A percentile compares a stretch with the other conserved stretches of the same genome.
These are phyloP conservation scores for Daboia siamensis DNA, from an alignment of 2,113 vertebrate species.

Conservation along the genomic window DNA sequence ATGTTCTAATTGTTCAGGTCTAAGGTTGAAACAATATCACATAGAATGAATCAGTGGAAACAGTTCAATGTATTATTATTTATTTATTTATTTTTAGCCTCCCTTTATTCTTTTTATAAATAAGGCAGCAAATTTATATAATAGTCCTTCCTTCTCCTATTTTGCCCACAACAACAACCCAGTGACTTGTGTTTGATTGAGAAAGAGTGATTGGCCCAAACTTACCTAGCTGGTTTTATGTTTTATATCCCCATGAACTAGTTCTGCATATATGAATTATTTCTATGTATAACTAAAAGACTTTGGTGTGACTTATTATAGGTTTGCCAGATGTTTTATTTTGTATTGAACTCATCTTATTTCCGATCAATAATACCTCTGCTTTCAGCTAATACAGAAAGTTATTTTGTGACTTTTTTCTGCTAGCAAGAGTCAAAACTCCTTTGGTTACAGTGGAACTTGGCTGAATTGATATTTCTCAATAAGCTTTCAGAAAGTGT, in stretches of 20 bases:
- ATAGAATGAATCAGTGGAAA: neutral
- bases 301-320: neutral
- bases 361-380: neutral
- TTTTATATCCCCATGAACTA: neutral
- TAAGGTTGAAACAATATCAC: neutral
- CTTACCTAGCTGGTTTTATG: neutral
- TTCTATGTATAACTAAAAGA: neutral
- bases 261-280: neutral
- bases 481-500: neutral
- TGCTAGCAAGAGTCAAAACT: neutral
- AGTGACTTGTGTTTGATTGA: neutral
- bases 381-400: neutral
- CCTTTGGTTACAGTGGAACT: neutral
- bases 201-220: neutral
- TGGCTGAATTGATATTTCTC: neutral
- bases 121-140: neutral
- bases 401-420: neutral
- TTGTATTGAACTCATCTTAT: neutral
- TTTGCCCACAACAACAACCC: neutral
- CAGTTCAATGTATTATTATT: neutral
- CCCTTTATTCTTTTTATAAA: neutral
- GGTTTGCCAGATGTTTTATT: neutral
- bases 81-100: neutral
- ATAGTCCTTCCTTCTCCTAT: neutral
- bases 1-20: neutral